Evolutionary conservation across 2,888 invertebrate genomes (phyloP).

Genomic region (Lissocephala sabroskyi): DNA sequence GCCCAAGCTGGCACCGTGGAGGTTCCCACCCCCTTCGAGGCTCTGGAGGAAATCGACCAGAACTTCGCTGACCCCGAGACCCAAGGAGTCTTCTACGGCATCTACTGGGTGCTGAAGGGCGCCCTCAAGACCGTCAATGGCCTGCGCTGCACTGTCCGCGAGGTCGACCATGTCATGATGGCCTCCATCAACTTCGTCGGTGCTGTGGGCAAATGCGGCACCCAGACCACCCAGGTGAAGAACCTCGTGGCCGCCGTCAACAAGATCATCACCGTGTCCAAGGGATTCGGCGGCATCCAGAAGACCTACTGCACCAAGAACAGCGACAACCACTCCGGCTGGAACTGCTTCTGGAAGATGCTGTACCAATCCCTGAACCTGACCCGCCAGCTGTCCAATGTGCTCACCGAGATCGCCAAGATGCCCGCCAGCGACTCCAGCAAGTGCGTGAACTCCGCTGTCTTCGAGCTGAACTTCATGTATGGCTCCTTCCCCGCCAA

Average conservation of each 20-base stretch:
- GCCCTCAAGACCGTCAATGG: conserved; percentile 3
- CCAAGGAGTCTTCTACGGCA: not conserved
- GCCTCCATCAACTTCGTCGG: not conserved
- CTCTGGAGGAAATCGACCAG: not conserved
- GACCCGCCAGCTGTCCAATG: no score
- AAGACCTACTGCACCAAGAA: not conserved
- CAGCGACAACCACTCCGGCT: conserved; percentile 2
- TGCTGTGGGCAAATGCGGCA: not conserved
- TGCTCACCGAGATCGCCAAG: no score
- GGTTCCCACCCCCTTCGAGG: no score
- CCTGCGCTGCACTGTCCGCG: not conserved
- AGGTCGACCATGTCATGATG: not conserved
- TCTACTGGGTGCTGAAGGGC: conserved; percentile 4
- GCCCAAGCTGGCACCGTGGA: no score
- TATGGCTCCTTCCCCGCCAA: no score
- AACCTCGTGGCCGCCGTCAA: not conserved
- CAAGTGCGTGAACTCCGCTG: no score
- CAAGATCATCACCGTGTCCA: not conserved
- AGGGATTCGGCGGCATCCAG: not conserved
- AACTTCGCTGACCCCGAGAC: not conserved
- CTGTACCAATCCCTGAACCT: not conserved
- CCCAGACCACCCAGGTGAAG: not conserved
- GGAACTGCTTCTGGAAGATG: conserved; percentile 9
- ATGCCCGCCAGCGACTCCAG: no score
- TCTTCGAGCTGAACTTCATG: no score